Conservation (phyloP, 2,888 invertebrate species). For the Buathra laborator region DNA sequence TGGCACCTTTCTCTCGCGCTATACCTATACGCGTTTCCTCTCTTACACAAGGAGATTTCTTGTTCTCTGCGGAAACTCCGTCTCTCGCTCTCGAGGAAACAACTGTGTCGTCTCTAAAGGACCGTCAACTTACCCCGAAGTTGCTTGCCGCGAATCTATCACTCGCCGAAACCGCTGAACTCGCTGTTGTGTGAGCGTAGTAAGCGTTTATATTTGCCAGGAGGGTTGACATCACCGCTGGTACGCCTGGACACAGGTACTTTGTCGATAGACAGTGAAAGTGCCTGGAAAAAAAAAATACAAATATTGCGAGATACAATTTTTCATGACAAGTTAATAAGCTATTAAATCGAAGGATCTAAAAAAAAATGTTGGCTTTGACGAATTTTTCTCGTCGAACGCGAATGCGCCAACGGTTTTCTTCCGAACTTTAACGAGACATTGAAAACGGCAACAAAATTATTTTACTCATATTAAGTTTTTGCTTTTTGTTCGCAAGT, state of each 20-base stretch:
- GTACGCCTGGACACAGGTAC: conserved; percentile 99
- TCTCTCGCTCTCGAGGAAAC: conserved; percentile 2
- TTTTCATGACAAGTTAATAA: no score
- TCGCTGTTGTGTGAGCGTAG: conserved; percentile 99
- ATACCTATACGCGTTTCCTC: not conserved
- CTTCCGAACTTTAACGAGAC: no score
- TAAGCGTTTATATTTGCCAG: conserved; percentile 99
- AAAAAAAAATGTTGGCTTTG: no score
- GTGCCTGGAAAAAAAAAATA: conserved; percentile 89
- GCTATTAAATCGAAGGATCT: no score
- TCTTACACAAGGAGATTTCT: not conserved
- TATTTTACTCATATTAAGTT: no score
- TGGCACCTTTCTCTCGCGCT: conserved; percentile 7
- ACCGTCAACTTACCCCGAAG: conserved; percentile 93
- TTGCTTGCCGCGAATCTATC: conserved; percentile 99
- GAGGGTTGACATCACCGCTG: conserved; percentile 99
- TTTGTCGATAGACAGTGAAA: conserved; percentile 99
- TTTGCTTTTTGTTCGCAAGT: no score
- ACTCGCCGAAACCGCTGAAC: conserved; percentile 98
- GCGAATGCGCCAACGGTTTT: no score
- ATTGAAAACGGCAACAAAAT: no score
- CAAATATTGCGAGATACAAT: not conserved
- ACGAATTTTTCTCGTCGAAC: no score
- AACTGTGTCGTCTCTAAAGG: conserved; percentile 16
- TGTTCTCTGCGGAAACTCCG: not conserved